Evolutionary conservation across 2,113 vertebrate species (phyloP).

Genomic region (Macaca fascicularis): T2T-MFA8v1.1 NC_088377.1:83728501-83729000

Average conservation of each 20-base stretch:
- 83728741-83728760: not conserved
- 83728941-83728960: not conserved
- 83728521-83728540: too few relatives aligned
- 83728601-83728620: not conserved
- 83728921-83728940: not conserved
- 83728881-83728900: not conserved
- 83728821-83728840: not conserved
- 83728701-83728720: not conserved
- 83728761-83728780: not conserved
- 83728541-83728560: not conserved
- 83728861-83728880: not conserved
- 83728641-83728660: accelerated
- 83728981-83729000: not conserved
- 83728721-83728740: not conserved
- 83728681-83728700: not conserved
- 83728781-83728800: too few relatives aligned
- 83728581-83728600: not conserved
- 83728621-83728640: accelerated
- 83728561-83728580: not conserved
- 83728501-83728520: too few relatives aligned
- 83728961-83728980: not conserved
- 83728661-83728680: not conserved
- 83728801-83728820: not conserved
- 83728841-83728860: not conserved
- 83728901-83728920: not conserved